Evolutionary conservation across 2,888 invertebrate species (phyloP).

Genomic region (Anthophora plumipes): DNA sequence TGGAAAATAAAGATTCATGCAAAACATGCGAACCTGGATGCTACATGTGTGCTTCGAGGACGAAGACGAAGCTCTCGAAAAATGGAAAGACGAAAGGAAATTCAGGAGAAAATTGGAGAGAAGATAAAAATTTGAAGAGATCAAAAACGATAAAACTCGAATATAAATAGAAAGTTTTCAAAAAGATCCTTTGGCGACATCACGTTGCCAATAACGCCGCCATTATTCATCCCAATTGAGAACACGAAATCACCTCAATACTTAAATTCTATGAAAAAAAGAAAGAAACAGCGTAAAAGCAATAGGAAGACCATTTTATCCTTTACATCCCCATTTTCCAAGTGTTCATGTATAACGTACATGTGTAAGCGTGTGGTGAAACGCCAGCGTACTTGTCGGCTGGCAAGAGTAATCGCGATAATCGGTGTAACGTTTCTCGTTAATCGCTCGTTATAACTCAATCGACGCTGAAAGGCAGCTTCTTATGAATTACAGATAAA

Average conservation of each 20-base stretch:
- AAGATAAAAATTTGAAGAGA: too few relatives aligned
- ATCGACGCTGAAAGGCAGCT: conserved; percentile 40
- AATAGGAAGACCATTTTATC: conserved; percentile 22
- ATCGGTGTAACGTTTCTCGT: conserved; percentile 53
- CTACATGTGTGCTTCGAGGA: too few relatives aligned
- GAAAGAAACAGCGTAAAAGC: background rate
- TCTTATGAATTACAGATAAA: conserved; percentile 52
- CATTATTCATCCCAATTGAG: background rate
- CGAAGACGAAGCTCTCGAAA: too few relatives aligned
- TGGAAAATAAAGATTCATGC: too few relatives aligned
- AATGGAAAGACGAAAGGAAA: too few relatives aligned
- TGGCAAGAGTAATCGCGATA: conserved; percentile 57
- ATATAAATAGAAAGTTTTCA: too few relatives aligned
- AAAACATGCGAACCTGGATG: too few relatives aligned
- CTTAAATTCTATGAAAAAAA: background rate
- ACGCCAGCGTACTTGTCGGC: conserved; percentile 24
- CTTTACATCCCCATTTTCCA: background rate
- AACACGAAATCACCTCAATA: background rate
- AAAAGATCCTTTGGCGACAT: too few relatives aligned
- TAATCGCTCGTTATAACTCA: conserved; percentile 65
- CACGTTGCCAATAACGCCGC: too few relatives aligned
- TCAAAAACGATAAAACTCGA: too few relatives aligned
- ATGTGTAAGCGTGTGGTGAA: conserved; percentile 27
- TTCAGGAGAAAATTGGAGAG: too few relatives aligned
- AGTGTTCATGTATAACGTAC: background rate